Evolutionary conservation across 2,113 vertebrate species (phyloP), one percentile per base, ranked within the genome.

Genomic region (Cyanistes caeruleus): DNA sequence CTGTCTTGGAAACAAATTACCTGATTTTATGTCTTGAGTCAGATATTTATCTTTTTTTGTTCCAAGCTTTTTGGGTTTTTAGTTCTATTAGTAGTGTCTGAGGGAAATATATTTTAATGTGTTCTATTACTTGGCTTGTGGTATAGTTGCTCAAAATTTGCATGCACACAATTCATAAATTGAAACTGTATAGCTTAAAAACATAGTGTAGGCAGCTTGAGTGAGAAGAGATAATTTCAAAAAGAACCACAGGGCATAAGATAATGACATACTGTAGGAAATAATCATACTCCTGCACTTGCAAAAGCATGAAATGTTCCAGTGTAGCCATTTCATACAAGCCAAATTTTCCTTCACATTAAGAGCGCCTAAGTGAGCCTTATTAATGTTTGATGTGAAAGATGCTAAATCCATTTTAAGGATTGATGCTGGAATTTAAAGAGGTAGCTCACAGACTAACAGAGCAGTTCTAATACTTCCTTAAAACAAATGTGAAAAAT

Each of bases 211-310:
- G 94, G 76, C 95, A 74, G 80, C 83, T 62, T 74, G 68, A 93
- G 74, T 90, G 89, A 93, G 84, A 44, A 88, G 79, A 97, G 94
- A 94, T 84, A 94, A 92, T 96, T 97, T 92, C 68, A 76, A 87
- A 87, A 93, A 95, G 93, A 96, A 89, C 93, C 95, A 96, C 84
- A 92, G 91, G 96, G 89, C 93, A 96, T 69, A 87, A 87, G 82
- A 97, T 97, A 98, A 96, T 97, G 89, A 95, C 94, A 90, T 96
- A 80, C 76, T 90, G 76, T 87, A 95, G 88, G 64, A 97, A 97
- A 97, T 97, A 95, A 95, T 97, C 97, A 64, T 68, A 67, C 56
- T 95, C 48, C 95, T 73, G 79, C 92, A 78, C 75, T 95, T 95
- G 78, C 78, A 92, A 92, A 96, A 96, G 93, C 92, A 97, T 90